These are phyloP conservation scores for Yasuhikotakia modesta DNA, from an alignment of 2,797 vertebrate species.

Conservation along the genomic window DNA sequence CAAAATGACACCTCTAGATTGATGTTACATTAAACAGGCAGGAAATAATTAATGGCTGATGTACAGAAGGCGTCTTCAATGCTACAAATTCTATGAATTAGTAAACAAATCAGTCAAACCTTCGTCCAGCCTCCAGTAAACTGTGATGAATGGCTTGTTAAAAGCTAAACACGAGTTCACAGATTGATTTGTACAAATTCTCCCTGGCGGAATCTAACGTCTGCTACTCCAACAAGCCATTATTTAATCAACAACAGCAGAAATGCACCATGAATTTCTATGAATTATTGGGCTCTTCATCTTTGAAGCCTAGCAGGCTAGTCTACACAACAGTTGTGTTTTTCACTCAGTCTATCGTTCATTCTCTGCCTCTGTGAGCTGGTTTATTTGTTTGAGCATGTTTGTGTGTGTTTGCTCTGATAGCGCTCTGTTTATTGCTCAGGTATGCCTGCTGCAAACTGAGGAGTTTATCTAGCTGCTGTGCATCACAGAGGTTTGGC, in stretches of 20 bases:
- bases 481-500: no score
- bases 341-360: constrained; percentile 19
- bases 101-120: constrained; percentile 63
- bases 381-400: constrained; percentile 24
- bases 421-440: constrained; percentile 56
- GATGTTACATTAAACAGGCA: constrained; percentile 56
- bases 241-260: constrained; percentile 62
- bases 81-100: constrained; percentile 63
- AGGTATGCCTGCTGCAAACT: constrained; percentile 56
- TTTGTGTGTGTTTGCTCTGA: constrained; percentile 27
- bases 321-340: constrained; percentile 28
- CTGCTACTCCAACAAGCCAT: constrained; percentile 59
- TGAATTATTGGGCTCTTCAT: constrained; percentile 62
- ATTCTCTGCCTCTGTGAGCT: neutral
- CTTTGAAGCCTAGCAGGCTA: constrained; percentile 48
- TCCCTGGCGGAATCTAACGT: constrained; percentile 43
- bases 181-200: constrained; percentile 68
- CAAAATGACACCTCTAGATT: constrained; percentile 33
- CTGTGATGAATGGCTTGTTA: constrained; percentile 67
- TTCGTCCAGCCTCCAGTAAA: constrained; percentile 55
- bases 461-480: constrained; percentile 14
- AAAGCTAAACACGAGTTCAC: constrained; percentile 65
- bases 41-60: constrained; percentile 50
- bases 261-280: constrained; percentile 51
- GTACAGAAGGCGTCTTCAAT: constrained; percentile 59